These are phyloP conservation scores for Hydractinia symbiolongicarpus DNA, from an alignment of 30 jellyfish, hydroid and myxozoan genomes.

Conservation along the genomic window DNA sequence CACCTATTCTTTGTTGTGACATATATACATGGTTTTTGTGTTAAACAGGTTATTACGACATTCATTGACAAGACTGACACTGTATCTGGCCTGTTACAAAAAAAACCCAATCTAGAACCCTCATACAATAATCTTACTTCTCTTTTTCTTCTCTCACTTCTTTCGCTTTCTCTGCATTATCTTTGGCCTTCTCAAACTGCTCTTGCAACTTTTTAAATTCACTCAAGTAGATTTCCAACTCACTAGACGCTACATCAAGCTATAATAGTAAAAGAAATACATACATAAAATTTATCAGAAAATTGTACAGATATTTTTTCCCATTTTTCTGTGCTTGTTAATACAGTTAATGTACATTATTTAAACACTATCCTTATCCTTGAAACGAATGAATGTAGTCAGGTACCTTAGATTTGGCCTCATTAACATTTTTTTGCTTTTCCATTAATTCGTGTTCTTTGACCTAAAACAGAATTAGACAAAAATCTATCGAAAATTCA, in stretches of 20 bases:
- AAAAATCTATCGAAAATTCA: background rate
- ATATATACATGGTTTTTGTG: no score
- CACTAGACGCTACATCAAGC: slow-evolving; percentile 86
- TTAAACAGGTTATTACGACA: no score
- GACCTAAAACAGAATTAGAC: slow-evolving; percentile 42
- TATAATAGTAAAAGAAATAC: background rate
- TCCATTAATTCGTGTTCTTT: slow-evolving; percentile 76
- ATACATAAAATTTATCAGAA: background rate
- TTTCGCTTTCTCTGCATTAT: slow-evolving; percentile 41
- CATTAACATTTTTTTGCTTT: slow-evolving; percentile 76
- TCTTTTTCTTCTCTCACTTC: slow-evolving; percentile 29
- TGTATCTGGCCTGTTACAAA: no score
- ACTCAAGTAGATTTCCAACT: slow-evolving; percentile 69
- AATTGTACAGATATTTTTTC: background rate
- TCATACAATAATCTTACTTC: slow-evolving; percentile 28
- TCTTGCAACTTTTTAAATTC: slow-evolving; percentile 56
- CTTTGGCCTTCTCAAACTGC: slow-evolving; percentile 59
- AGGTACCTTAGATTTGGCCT: slow-evolving; percentile 83
- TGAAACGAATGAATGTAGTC: background rate
- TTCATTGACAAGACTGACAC: no score
- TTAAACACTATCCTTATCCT: background rate
- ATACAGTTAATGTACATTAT: background rate
- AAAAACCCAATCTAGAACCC: no score
- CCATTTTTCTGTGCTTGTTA: background rate
- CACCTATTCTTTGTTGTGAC: no score